Evolutionary conservation across 2,113 vertebrate species (phyloP).

Genomic region (Chunga burmeisteri): DNA sequence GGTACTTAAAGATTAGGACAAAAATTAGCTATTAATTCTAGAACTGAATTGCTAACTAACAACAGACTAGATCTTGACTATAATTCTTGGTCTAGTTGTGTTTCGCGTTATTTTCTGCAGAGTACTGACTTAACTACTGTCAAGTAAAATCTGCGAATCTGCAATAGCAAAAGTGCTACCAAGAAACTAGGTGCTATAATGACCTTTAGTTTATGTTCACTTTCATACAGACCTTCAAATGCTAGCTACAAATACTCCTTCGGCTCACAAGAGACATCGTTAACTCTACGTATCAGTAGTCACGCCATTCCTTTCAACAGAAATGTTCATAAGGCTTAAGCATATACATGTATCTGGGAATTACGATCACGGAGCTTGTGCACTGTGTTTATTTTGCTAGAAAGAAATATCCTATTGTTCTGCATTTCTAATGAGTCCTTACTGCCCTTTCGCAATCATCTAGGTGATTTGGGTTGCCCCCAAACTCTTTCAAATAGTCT

Average conservation of each 20-base stretch:
- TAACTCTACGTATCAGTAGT: background rate
- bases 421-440: background rate
- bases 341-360: background rate
- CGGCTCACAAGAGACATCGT: background rate
- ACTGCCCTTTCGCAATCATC: background rate
- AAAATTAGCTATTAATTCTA: background rate
- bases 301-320: background rate
- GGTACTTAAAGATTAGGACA: background rate
- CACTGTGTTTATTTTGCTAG: background rate
- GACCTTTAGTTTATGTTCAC: background rate
- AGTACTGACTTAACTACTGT: background rate
- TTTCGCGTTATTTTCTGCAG: background rate
- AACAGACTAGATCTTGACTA: background rate
- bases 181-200: background rate
- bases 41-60: background rate
- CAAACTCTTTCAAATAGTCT: background rate
- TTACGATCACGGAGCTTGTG: background rate
- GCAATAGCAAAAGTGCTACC: background rate
- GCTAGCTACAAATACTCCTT: background rate
- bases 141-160: background rate
- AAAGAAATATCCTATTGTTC: background rate
- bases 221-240: background rate
- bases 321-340: background rate
- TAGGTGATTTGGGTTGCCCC: background rate
- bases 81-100: background rate